Conservation (phyloP, 2,888 invertebrate species). For the Gryllus longicercus region DNA sequence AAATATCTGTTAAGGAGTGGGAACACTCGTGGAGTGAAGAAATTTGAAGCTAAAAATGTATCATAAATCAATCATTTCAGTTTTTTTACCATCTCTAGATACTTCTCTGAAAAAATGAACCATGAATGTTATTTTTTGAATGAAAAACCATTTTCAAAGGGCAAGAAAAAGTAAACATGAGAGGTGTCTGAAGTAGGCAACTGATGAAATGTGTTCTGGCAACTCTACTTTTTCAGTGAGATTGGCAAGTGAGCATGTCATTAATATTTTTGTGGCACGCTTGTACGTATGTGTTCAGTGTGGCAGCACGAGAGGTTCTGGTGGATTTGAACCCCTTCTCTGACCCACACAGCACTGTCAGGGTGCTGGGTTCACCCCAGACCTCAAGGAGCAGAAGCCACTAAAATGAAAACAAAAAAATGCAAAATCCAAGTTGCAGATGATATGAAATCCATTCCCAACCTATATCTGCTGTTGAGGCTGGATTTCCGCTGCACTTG, state of each 20-base stretch:
- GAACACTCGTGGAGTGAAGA: too few relatives aligned
- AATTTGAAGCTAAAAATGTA: too few relatives aligned
- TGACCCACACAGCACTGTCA: not conserved
- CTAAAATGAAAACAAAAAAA: not conserved
- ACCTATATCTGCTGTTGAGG: slow-evolving; percentile 25
- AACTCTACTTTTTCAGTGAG: not conserved
- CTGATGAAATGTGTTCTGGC: slow-evolving; percentile 5
- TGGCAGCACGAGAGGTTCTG: not conserved
- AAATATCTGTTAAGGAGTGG: too few relatives aligned
- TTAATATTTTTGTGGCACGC: not conserved
- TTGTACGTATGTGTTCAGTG: slow-evolving; percentile 2
- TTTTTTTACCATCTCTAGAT: too few relatives aligned
- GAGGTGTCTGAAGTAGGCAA: too few relatives aligned
- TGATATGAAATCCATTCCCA: slow-evolving; percentile 24
- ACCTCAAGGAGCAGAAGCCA: not conserved
- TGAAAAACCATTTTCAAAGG: not conserved
- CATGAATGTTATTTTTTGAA: too few relatives aligned
- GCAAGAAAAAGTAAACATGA: not conserved
- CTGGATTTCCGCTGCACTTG: slow-evolving; percentile 27
- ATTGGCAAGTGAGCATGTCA: not conserved
- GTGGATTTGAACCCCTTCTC: slow-evolving; percentile 18
- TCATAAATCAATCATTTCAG: too few relatives aligned
- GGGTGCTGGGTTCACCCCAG: slow-evolving; percentile 7
- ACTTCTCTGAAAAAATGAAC: too few relatives aligned
- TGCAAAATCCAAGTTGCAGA: slow-evolving; percentile 20